phyloP scores from a whole-genome alignment of 2,888 invertebrate genomes.

The Brachypterus glaber region DNA sequence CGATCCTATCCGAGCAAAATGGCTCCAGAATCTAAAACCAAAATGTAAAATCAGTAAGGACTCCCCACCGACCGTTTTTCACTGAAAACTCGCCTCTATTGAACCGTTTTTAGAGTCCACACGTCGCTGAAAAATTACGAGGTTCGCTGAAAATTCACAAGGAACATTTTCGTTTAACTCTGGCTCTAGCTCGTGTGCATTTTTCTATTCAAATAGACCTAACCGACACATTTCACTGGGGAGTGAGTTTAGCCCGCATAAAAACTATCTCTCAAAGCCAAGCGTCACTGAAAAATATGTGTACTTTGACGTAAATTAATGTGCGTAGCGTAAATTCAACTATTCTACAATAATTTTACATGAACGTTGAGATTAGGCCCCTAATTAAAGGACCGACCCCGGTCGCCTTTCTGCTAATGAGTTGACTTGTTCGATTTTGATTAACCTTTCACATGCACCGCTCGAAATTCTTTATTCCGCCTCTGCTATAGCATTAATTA shows the following conservation, averaged over 20 bases:
- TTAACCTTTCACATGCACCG: conserved; percentile 26
- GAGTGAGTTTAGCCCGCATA: conserved; percentile 35
- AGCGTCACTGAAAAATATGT: conserved; percentile 42
- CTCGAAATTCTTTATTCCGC: too few species aligned
- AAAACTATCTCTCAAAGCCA: conserved; percentile 43
- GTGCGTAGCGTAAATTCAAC: conserved; percentile 43
- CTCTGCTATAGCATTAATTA: conserved; percentile 10
- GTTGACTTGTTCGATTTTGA: conserved; percentile 34
- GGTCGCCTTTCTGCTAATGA: conserved; percentile 27
- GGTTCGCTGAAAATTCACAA: conserved; percentile 37
- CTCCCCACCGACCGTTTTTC: conserved; percentile 24
- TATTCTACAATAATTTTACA: conserved; percentile 41
- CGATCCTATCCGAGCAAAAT: conserved; percentile 35
- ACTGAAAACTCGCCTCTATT: conserved; percentile 36
- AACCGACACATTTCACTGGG: conserved; percentile 30
- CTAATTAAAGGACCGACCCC: conserved; percentile 29
- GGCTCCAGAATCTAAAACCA: conserved; percentile 41
- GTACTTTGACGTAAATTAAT: conserved; percentile 44
- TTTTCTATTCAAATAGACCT: conserved; percentile 40
- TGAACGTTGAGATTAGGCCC: conserved; percentile 34
- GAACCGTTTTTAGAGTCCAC: conserved; percentile 37
- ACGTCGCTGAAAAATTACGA: conserved; percentile 39
- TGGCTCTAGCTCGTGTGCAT: conserved; percentile 31
- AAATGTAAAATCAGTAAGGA: conserved; percentile 41
- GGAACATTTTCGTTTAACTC: conserved; percentile 36